Percentiles rank a stretch among this genome's conserved stretches.
phyloP scores from a whole-genome alignment of 1,140 invertebrate species.

The Ctenoplectra terminalis region DNA sequence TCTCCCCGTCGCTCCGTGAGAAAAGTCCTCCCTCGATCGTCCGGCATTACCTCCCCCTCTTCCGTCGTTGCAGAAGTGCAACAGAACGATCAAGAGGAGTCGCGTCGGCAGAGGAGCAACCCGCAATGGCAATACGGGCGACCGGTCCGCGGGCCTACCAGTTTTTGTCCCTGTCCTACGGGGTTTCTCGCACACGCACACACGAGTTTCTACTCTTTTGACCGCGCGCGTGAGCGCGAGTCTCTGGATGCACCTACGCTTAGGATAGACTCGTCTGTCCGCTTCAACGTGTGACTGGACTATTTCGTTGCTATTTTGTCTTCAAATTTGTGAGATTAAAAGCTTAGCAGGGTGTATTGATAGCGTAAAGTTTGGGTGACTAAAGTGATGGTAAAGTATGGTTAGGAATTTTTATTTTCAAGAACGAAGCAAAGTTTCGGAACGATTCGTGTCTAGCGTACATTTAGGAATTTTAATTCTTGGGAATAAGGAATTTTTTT shows the following conservation, averaged over 20 bases:
- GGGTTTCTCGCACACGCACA: conserved; percentile 39
- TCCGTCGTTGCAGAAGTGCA: conserved; percentile 54
- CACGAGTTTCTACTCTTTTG: not conserved
- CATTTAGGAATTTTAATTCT: no score
- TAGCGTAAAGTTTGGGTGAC: no score
- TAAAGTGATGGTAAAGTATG: no score
- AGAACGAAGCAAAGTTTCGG: no score
- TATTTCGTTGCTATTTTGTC: no score
- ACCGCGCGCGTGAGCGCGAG: not conserved
- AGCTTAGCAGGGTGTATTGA: no score
- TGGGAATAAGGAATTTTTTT: no score
- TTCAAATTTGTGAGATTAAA: no score
- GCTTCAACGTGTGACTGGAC: not conserved
- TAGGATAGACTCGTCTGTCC: conserved; percentile 6
- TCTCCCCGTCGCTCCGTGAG: conserved; percentile 50
- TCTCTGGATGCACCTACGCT: not conserved
- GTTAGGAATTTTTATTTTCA: no score
- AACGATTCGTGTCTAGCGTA: no score
- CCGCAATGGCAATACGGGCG: conserved; percentile 72
- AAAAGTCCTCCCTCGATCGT: conserved; percentile 66
- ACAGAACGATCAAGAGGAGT: conserved; percentile 67
- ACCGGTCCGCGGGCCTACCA: conserved; percentile 70
- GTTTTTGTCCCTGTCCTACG: conserved; percentile 69
- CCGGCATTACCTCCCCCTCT: conserved; percentile 43
- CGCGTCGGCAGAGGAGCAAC: conserved; percentile 44